Base-by-base conservation (phyloP, 2,888 invertebrate genomes). In the Eupithecia tripunctaria region DNA sequence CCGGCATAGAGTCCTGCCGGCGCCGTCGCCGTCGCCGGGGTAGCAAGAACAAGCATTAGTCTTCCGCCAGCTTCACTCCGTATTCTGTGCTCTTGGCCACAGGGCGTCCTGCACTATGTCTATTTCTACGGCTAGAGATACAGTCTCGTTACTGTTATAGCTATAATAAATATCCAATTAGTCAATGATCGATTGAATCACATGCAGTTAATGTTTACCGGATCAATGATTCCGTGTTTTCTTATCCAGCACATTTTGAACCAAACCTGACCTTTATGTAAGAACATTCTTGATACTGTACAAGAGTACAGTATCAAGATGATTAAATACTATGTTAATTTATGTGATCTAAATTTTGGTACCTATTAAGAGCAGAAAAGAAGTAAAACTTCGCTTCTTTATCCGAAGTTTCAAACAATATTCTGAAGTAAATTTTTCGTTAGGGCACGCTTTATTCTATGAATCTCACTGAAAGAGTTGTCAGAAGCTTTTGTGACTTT, bases 171-270 rank as follows among this genome's bases (percentile, higher is more conserved):
- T 29, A 60, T 60, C 29, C 1, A 25, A 14, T 56, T 41, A 59
- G 2, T 47, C 21, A 27, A 67, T 59, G 18, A 41, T 41, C 43
- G 2, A 41, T 41, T 68, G 51, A 15, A 68, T 72, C 64, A 51
- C 51, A 43, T 41, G 21, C 64, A 41, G 56, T 12, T n/a, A 41
- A 71, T 56, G 27, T 12, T 63, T 15, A 25, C 18, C 21, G 18
- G 21, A 68, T 72, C 60, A 72, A 69, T 60, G 36, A 41, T 60
- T 62, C 69, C 66, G 29, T 69, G 68, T 51, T 51, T n/a, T 8
- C 27, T 62, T 62, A 69, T 72, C 72, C 8, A 60, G 51, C 3
- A 18, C 4, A 27, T 29, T 60, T 43, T 68, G 51, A 51, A 41
- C 32, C 68, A 47, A 27, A 68, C 38, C 36, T 63, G 41, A 67